Conservation (phyloP, 2,797 vertebrate genomes). For the Streptopelia turtur region DNA sequence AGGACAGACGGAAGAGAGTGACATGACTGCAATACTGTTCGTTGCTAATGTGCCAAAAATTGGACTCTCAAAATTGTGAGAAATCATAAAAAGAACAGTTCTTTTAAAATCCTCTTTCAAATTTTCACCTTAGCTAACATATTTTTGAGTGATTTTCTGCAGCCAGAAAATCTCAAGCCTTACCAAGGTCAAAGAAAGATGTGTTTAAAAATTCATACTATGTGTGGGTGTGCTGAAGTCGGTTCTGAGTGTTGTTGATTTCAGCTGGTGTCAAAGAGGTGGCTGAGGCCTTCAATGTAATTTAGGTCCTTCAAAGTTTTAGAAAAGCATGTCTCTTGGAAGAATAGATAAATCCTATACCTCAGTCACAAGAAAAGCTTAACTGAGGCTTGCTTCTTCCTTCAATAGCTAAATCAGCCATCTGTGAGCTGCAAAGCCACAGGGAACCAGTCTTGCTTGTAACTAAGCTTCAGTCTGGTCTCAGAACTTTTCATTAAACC, state of each 20-base stretch:
- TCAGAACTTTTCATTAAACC: not conserved
- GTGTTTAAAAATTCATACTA: not conserved
- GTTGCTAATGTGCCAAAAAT: not conserved
- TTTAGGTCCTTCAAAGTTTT: not conserved
- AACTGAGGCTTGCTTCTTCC: not conserved
- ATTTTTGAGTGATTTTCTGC: not conserved
- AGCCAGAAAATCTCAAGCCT: not conserved
- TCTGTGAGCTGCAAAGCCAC: not conserved
- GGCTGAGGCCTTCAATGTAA: not conserved
- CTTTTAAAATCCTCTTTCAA: not conserved
- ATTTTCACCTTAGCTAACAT: not conserved
- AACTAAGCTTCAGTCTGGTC: not conserved
- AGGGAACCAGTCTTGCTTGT: not conserved
- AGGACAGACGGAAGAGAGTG: not conserved
- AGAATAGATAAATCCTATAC: not conserved
- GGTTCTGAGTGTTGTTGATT: not conserved
- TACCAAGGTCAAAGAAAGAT: not conserved
- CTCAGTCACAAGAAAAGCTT: not conserved
- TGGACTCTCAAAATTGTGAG: not conserved
- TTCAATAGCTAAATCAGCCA: not conserved
- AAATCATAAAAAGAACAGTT: not conserved
- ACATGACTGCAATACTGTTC: not conserved
- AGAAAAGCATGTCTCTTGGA: not conserved
- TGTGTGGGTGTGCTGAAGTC: not conserved
- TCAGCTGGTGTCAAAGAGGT: not conserved